Percentiles rank a stretch among this genome's conserved stretches.
These are phyloP conservation scores for Marronus borbonicus DNA, from an alignment of 2,888 invertebrate genomes.

Conservation along the genomic window DNA sequence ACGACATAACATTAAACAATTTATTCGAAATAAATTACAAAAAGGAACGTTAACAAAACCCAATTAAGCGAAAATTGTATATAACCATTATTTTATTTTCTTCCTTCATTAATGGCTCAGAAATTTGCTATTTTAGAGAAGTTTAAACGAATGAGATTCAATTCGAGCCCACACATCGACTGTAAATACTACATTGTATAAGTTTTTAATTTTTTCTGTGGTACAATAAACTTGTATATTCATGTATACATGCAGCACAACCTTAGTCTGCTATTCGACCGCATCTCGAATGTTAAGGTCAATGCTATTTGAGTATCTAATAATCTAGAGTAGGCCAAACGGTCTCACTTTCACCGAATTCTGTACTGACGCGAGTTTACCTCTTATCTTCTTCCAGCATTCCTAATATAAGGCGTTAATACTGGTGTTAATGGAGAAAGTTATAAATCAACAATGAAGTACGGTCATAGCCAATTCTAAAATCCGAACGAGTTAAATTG, in stretches of 20 bases:
- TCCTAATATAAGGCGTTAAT: neutral
- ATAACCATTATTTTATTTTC: conserved; percentile 4
- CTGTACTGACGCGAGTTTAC: neutral
- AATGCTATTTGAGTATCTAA: conserved; percentile 11
- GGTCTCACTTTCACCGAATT: conserved; percentile 24
- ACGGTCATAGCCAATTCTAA: too few species aligned
- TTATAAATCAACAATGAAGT: conserved; percentile 8
- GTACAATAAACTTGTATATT: too few species aligned
- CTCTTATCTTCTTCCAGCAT: neutral
- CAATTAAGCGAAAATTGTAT: neutral
- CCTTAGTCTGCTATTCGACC: neutral
- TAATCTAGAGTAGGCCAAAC: conserved; percentile 11
- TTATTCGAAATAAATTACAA: conserved; percentile 2
- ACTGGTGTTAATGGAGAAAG: neutral
- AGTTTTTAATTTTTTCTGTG: too few species aligned
- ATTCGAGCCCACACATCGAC: conserved; percentile 7
- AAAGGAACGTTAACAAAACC: neutral
- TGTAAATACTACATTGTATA: neutral
- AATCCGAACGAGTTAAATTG: neutral
- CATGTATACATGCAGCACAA: too few species aligned
- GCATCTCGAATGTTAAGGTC: conserved; percentile 10
- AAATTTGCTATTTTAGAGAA: conserved; percentile 6
- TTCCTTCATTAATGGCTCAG: neutral
- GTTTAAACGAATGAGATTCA: neutral
- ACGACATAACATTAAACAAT: neutral